phyloP scores from a whole-genome alignment of 1,140 invertebrate species.

The Fragariocoptes setiger region DNA sequence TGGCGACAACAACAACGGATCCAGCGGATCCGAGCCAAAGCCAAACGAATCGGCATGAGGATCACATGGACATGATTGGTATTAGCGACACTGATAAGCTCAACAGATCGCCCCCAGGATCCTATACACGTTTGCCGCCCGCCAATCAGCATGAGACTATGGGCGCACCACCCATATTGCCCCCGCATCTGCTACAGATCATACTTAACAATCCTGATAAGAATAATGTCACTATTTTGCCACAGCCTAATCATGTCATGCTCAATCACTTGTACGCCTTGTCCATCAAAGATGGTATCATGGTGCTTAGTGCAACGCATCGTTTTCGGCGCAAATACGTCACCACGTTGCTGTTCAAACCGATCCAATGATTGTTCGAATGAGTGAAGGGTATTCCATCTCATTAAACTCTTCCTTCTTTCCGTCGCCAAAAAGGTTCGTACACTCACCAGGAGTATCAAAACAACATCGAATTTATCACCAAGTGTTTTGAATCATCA shows the following conservation, averaged over 20 bases:
- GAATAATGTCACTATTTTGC: constrained; percentile 65
- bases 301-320: constrained; percentile 89
- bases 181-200: constrained; percentile 84
- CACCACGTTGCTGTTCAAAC: constrained; percentile 91
- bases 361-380: constrained; percentile 32
- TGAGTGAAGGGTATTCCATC: no score
- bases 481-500: no score
- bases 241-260: constrained; percentile 99
- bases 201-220: constrained; percentile 53
- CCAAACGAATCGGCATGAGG: no score
- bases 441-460: no score
- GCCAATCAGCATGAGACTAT: constrained; percentile 18
- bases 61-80: neutral
- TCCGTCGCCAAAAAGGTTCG: no score
- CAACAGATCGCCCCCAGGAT: neutral
- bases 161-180: constrained; percentile 73
- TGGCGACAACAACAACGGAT: no score
- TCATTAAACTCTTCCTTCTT: no score
- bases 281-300: constrained; percentile 94
- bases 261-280: constrained; percentile 96
- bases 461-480: no score
- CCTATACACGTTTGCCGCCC: neutral
- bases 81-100: neutral
- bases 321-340: constrained; percentile 96
- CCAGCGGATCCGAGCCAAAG: no score